Evolutionary conservation across 2,113 vertebrate genomes (phyloP).

Genomic region (Paedocypris sp.): DNA sequence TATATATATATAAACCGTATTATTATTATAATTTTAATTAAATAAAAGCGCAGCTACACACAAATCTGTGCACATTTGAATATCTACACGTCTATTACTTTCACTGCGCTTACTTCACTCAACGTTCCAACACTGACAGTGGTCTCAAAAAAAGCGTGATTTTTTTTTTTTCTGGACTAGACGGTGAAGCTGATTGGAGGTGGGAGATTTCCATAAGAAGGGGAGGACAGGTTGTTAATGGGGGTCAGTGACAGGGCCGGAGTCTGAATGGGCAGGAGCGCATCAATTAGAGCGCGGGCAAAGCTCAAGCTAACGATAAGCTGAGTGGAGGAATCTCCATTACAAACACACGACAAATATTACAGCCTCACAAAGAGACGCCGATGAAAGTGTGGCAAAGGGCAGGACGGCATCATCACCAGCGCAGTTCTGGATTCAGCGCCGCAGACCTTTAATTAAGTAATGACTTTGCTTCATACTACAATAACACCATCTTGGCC

Average conservation of each 20-base stretch:
- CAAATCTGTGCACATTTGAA: no score
- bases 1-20: no score
- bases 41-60: no score
- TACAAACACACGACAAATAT: slow-evolving; percentile 39
- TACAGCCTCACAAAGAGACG: slow-evolving; percentile 26
- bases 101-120: no score
- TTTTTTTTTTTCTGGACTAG: slow-evolving; percentile 55
- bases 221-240: slow-evolving; percentile 65
- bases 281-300: slow-evolving; percentile 59
- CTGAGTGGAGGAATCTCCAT: slow-evolving; percentile 37
- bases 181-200: slow-evolving; percentile 55
- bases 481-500: background rate
- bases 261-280: slow-evolving; percentile 72
- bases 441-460: background rate
- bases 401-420: slow-evolving; percentile 38
- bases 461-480: background rate
- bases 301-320: slow-evolving; percentile 39
- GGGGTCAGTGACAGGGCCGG: slow-evolving; percentile 65
- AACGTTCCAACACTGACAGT: no score
- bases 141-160: slow-evolving; percentile 39
- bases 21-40: no score
- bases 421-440: no score
- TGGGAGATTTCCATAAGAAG: slow-evolving; percentile 56
- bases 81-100: no score
- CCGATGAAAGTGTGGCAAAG: slow-evolving; percentile 54